Base-by-base conservation (phyloP, 2,797 vertebrate genomes). In the Mastacembelus armatus region DNA sequence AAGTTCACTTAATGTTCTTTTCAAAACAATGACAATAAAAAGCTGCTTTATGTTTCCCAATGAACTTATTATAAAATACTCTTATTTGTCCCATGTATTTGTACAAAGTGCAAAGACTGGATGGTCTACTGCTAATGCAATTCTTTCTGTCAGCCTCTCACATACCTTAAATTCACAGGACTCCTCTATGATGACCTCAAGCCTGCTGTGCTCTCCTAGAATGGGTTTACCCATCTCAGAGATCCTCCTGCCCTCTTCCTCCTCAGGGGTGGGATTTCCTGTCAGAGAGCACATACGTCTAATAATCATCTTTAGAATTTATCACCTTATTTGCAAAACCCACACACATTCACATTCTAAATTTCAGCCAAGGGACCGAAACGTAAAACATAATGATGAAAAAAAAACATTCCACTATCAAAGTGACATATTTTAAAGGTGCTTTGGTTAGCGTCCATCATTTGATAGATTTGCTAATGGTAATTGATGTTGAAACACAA, bases 181-280 rank as follows among this genome's bases (percentile, higher is more conserved):
- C 85, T 97, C 96, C 73, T 96, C 92, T 26, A 97, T 96, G 83
- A 96, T 87, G 74, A 97, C 93, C 73, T 97, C 96, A 1, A 97
- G 86, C 14, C 89, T 90, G 80, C 90, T 92, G 87, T 96, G 92
- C 48, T 96, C 95, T 32, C 96, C 96, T 0, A 97, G 88, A 36
- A 95, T 91, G 0, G 96, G 96, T 66, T 96, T 96, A 3, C 96
- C 96, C 94, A 95, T 96, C 78, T 96, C 95, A 6, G 95, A 94
- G 62, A 96, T 96, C 73, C 92, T 91, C 24, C 92, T 89, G 0
- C 96, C 96, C 38, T 97, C 95, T 42, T 96, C 95, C 63, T 95
- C 93, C 84, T 96, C 94, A 0, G 94, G 93, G 0, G 86, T 92
- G 27, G 92, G 88, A 26, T 84, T 55, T 10, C 81, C 93, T 94